phyloP scores from a whole-genome alignment of 2,797 vertebrate species.

The Myioborus miniatus region DNA sequence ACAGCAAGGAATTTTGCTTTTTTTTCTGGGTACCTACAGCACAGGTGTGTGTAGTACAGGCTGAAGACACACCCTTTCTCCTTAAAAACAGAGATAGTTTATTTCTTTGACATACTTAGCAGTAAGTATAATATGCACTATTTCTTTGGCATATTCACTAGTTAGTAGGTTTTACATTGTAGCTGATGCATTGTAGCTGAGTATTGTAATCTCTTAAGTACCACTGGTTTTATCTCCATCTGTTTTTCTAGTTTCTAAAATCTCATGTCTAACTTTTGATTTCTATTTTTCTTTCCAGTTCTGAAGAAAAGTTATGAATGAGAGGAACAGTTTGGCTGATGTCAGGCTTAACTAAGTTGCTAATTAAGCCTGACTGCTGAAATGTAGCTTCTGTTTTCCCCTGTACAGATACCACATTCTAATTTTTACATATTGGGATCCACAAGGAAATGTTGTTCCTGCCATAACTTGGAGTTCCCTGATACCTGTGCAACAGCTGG shows the following conservation, averaged over 20 bases:
- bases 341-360: neutral
- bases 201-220: neutral
- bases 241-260: neutral
- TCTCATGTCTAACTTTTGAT: neutral
- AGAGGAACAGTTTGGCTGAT: neutral
- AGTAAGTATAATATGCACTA: conserved; percentile 79
- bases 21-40: conserved; percentile 54
- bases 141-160: conserved; percentile 82
- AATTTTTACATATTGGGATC: neutral
- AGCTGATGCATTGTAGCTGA: conserved; percentile 55
- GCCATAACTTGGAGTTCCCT: neutral
- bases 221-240: neutral
- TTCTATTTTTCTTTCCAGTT: neutral
- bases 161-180: conserved; percentile 82
- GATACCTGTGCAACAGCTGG: neutral
- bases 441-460: neutral
- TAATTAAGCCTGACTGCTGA: neutral
- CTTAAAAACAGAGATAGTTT: conserved; percentile 79
- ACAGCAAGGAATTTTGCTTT: neutral
- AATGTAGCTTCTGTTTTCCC: neutral
- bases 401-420: neutral
- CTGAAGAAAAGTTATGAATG: neutral
- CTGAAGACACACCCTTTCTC: conserved; percentile 79
- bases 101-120: conserved; percentile 82
- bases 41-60: conserved; percentile 58